phyloP scores from a whole-genome alignment of 1,140 invertebrate species.

The Drosophila repleta region DNA sequence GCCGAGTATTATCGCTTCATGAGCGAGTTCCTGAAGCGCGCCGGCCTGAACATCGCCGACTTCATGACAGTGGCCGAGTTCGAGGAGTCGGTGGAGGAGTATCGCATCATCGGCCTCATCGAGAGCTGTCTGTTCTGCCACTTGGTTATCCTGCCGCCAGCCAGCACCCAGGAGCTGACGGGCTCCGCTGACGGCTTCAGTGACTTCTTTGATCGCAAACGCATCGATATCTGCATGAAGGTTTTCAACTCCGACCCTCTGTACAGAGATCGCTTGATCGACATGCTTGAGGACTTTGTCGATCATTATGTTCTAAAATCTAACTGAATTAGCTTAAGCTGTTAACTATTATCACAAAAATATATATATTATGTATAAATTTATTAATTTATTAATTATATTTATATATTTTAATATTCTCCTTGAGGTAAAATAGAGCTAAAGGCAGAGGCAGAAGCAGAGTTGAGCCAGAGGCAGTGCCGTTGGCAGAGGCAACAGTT shows the following conservation, averaged over 20 bases:
- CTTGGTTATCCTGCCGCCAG: constrained; percentile 78
- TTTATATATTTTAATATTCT: too few relatives aligned
- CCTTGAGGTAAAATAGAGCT: too few relatives aligned
- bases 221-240: constrained; percentile 84
- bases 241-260: constrained; percentile 79
- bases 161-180: constrained; percentile 79
- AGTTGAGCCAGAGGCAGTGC: too few relatives aligned
- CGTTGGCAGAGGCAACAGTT: too few relatives aligned
- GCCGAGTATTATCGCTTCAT: constrained; percentile 85
- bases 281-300: constrained; percentile 85
- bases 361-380: too few relatives aligned
- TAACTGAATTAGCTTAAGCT: neutral
- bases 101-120: constrained; percentile 84
- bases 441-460: too few relatives aligned
- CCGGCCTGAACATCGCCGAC: constrained; percentile 76
- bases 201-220: constrained; percentile 83
- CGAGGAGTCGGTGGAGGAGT: constrained; percentile 83
- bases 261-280: constrained; percentile 82
- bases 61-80: constrained; percentile 83
- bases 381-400: neutral
- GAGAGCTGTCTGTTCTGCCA: constrained; percentile 85
- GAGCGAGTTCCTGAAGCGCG: constrained; percentile 74
- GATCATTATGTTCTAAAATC: constrained; percentile 83
- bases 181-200: constrained; percentile 75
- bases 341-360: constrained; percentile 1